These are phyloP conservation scores for Leptosomus discolor DNA, from an alignment of 2,113 vertebrate genomes.

Conservation along the genomic window DNA sequence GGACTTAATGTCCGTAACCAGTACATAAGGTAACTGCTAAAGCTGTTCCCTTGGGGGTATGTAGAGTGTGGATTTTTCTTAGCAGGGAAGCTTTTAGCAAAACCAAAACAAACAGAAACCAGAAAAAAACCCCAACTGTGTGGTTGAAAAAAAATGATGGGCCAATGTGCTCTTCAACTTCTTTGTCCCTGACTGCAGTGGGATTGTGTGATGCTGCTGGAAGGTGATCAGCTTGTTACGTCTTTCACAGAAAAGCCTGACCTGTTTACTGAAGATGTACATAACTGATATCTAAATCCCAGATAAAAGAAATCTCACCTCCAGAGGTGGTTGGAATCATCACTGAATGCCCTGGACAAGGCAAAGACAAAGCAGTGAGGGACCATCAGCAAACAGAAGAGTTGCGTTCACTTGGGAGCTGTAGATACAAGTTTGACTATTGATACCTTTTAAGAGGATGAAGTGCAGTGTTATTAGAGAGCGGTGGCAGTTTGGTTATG, in stretches of 20 bases:
- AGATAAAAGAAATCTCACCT: too few species aligned
- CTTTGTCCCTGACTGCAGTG: background rate
- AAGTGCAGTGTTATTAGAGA: fast-evolving
- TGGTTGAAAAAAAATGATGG: background rate
- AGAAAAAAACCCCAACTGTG: background rate
- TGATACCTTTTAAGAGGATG: background rate
- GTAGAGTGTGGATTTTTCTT: background rate
- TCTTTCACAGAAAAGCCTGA: background rate
- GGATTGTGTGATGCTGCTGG: background rate
- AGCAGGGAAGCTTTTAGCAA: background rate
- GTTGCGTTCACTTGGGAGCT: background rate
- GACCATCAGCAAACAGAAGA: background rate
- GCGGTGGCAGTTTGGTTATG: background rate
- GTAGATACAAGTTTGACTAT: background rate
- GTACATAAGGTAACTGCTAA: background rate
- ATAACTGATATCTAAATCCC: background rate
- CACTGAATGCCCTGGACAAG: background rate
- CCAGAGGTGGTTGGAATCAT: background rate
- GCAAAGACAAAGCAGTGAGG: background rate
- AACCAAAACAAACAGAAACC: background rate
- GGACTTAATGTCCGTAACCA: background rate
- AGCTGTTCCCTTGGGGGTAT: background rate
- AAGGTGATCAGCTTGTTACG: background rate
- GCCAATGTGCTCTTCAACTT: background rate
- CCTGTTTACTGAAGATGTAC: background rate